Evolutionary conservation across 2,888 invertebrate genomes (phyloP).

Genomic region (Eupithecia subfuscata): DNA sequence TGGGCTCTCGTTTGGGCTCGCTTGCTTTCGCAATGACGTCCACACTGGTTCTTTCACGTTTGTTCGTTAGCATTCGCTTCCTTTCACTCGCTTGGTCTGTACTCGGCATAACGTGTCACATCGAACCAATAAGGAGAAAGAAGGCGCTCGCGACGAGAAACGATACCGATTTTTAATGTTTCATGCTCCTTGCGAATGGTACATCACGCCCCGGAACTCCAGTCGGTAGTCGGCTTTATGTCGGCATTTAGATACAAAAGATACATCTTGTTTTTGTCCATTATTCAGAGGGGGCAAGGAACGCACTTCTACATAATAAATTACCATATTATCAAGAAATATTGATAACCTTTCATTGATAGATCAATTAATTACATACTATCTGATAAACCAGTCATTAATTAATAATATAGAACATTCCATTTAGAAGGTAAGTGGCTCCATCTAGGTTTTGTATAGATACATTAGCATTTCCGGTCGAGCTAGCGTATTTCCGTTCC

Average conservation of each 20-base stretch:
- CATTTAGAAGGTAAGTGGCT: conserved; percentile 34
- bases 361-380: conserved; percentile 33
- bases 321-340: conserved; percentile 1
- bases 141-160: too few species aligned
- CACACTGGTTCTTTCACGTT: too few species aligned
- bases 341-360: conserved; percentile 32
- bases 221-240: too few species aligned
- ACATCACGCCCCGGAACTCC: too few species aligned
- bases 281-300: background rate
- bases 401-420: conserved; percentile 28
- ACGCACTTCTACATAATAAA: background rate
- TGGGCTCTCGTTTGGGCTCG: too few species aligned
- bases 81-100: too few species aligned
- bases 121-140: too few species aligned
- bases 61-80: too few species aligned
- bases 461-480: conserved; percentile 39
- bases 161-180: too few species aligned
- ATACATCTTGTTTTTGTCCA: background rate
- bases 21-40: too few species aligned
- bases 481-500: background rate
- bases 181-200: too few species aligned
- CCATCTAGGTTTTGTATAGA: conserved; percentile 23
- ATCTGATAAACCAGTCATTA: conserved; percentile 30
- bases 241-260: background rate
- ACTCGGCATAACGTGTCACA: too few species aligned